Conservation (phyloP, 1,140 invertebrate species). For the Aricia agestis region DNA sequence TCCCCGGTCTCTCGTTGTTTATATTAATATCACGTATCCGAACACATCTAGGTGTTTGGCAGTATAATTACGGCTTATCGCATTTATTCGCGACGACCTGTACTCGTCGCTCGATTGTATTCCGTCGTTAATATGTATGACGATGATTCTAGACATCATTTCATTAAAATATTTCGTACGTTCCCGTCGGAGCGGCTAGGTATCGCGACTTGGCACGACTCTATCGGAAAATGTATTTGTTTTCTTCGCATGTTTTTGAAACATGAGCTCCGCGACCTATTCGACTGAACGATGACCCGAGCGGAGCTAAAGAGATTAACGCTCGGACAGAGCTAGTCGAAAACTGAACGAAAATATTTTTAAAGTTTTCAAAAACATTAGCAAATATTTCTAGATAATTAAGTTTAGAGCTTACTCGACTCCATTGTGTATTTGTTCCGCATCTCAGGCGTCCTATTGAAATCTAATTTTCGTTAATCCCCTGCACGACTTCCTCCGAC, state of each 20-base stretch:
- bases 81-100: slow-evolving; percentile 16
- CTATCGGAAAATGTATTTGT: slow-evolving; percentile 1
- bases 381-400: neutral
- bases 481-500: slow-evolving; percentile 45
- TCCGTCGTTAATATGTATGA: slow-evolving; percentile 7
- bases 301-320: neutral
- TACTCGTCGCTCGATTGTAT: slow-evolving; percentile 4
- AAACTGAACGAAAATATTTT: neutral
- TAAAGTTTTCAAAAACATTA: neutral
- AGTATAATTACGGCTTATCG: slow-evolving; percentile 31
- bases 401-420: slow-evolving; percentile 38
- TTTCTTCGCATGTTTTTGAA: neutral
- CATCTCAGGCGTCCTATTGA: slow-evolving; percentile 70
- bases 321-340: neutral
- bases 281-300: neutral
- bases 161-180: neutral
- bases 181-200: neutral
- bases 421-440: slow-evolving; percentile 57
- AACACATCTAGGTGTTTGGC: slow-evolving; percentile 28
- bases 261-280: neutral
- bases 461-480: slow-evolving; percentile 75
- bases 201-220: neutral
- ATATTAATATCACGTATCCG: slow-evolving; percentile 34
- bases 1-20: slow-evolving; percentile 20
- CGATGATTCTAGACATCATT: slow-evolving; percentile 1